A percentile compares a stretch with the other conserved stretches of the same genome.
These are phyloP conservation scores for Sarotherodon lohbergeri DNA, from an alignment of 2,113 vertebrate species.

Conservation along the genomic window DNA sequence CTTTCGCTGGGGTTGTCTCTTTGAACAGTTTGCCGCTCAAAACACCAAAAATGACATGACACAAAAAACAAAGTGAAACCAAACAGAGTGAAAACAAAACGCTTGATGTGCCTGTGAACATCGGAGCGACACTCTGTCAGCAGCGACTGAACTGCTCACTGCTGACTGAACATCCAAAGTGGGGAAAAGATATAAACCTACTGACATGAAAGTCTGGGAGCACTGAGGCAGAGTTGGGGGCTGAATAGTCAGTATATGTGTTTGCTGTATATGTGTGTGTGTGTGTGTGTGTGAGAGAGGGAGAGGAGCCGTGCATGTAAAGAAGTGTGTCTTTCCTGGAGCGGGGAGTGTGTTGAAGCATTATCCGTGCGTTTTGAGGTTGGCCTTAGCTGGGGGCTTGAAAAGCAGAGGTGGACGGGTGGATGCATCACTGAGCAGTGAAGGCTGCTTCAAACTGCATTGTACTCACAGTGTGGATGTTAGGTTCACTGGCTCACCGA, in stretches of 20 bases:
- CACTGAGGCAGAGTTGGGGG: constrained; percentile 26
- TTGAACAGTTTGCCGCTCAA: constrained; percentile 30
- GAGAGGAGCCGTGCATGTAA: not conserved
- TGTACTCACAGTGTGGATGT: not conserved
- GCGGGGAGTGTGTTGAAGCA: constrained; percentile 24
- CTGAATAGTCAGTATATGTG: constrained; percentile 26
- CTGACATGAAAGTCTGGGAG: constrained; percentile 42
- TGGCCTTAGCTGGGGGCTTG: constrained; percentile 35
- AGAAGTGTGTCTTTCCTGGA: constrained; percentile 1
- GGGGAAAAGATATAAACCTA: constrained; percentile 20
- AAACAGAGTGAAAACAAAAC: constrained; percentile 49
- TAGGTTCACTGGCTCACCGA: not conserved
- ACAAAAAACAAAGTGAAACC: constrained; percentile 40
- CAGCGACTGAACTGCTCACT: constrained; percentile 1
- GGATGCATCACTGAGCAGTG: constrained; percentile 50
- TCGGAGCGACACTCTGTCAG: constrained; percentile 45
- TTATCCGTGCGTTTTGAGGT: constrained; percentile 45
- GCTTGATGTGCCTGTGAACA: constrained; percentile 51
- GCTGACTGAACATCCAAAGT: constrained; percentile 40
- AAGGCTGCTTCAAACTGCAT: constrained; percentile 23
- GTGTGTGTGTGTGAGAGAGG: not conserved
- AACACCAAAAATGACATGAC: constrained; percentile 40
- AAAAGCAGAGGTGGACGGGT: constrained; percentile 41
- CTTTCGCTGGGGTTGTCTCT: not conserved
- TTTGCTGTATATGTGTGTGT: not conserved